Evolutionary conservation across 2,888 invertebrate genomes (phyloP), one percentile per base, ranked within the genome.

Genomic region (Pantelozetes paolii): DNA sequence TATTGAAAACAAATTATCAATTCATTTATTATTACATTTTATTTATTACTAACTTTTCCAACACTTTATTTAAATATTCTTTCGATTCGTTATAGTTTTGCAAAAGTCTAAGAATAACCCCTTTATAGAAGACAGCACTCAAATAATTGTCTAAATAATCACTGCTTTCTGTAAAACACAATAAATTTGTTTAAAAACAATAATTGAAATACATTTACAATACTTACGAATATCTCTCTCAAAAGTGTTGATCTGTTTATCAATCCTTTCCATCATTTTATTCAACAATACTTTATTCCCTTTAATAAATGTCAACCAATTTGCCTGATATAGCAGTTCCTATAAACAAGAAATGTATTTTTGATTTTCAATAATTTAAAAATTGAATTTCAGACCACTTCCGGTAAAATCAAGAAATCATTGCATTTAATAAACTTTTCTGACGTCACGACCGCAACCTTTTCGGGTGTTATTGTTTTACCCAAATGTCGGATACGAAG

Each of bases 71-170:
- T 6, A 70, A 70, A 40, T 45, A 70, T n/a, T 70, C 18, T 20
- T 28, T 32, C 3, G 70, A 42, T 5, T 70, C 70, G 15, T 9
- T 13, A 5, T 20, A 28, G 11, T 20, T 1, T 5, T 23, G 42
- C 42, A 48, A 6, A 9, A 48, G 8, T 26, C 20, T 42, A 13
- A 11, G 26, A 20, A 42, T 28, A 3, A 70, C 48, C 2, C 70
- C 70, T 20, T 42, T 70, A 13, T 28, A 70, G 45, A 70, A 70
- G 13, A 70, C n/a, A 1, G 48, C 42, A 2, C 18, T 13, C 40
- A 48, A 26, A 42, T 48, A 48, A 23, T 70, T 70, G 42, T 70
- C 70, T 20, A 57, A 18, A 45, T 36, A 73, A 28, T 54, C 54
- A 26, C 54, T 54, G 23, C 11, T 15, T 20, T 54, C 54, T 54